Percentiles rank a stretch among this genome's conserved stretches.
Evolutionary conservation across 2,113 vertebrate genomes (phyloP).

Genomic region (Callorhinus ursinus): DNA sequence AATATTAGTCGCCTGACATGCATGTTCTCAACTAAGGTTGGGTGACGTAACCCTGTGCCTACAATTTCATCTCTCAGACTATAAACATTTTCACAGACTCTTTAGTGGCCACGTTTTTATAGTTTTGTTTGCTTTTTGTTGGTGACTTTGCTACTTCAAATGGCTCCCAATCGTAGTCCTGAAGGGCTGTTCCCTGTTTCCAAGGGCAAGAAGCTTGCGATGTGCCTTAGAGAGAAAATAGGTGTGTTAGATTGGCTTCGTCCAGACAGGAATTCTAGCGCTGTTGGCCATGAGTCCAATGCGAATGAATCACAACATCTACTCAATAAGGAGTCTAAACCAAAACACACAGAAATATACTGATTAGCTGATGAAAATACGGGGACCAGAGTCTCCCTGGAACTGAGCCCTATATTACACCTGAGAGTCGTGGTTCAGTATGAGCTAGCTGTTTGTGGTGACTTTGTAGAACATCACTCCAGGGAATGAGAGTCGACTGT

Average conservation of each 20-base stretch:
- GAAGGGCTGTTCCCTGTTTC: not conserved
- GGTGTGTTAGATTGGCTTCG: not conserved
- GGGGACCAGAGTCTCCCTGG: not conserved
- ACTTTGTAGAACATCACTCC: not conserved
- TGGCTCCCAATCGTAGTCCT: rapidly evolving
- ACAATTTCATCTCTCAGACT: not conserved
- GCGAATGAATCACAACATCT: not conserved
- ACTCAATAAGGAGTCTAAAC: not conserved
- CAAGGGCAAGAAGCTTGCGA: not conserved
- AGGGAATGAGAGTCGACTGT: not conserved
- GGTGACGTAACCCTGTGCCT: not conserved
- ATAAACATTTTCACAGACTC: not conserved
- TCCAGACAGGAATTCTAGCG: not conserved
- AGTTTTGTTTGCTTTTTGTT: not conserved
- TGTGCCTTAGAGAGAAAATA: not conserved
- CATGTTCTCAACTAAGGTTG: no score
- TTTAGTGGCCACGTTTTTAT: not conserved
- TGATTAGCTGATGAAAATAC: not conserved
- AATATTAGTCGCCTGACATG: rapidly evolving
- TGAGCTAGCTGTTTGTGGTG: not conserved
- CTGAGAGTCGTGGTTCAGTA: not conserved
- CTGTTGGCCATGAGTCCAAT: not conserved
- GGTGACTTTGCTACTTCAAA: not conserved
- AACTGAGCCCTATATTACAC: not conserved
- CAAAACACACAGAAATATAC: not conserved